Conservation (phyloP, 2,797 vertebrate genomes). For the Anguilla megastoma region DNA sequence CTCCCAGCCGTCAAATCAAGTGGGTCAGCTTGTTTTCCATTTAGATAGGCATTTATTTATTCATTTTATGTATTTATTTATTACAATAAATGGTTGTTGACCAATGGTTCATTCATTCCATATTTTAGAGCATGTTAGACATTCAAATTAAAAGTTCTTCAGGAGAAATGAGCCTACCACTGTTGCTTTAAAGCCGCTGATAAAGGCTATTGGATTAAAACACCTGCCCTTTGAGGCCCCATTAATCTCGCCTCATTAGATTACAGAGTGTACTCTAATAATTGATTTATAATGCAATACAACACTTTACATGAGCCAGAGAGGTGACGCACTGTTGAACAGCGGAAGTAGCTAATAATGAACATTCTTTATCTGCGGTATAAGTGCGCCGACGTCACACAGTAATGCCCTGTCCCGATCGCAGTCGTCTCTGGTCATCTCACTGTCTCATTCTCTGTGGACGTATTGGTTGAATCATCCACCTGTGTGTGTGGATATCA, state of each 20-base stretch:
- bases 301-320: neutral
- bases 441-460: neutral
- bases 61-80: too few relatives aligned
- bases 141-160: neutral
- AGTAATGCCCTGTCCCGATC: neutral
- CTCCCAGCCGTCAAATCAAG: neutral
- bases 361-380: neutral
- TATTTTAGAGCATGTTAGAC: neutral
- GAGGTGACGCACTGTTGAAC: neutral
- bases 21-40: neutral
- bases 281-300: slow-evolving; percentile 1
- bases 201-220: neutral
- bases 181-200: neutral
- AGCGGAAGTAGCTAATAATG: neutral
- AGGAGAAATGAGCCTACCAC: neutral
- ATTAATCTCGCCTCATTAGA: neutral
- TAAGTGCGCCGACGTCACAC: neutral
- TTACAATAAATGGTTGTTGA: neutral
- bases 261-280: neutral
- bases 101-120: neutral
- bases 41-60: too few relatives aligned
- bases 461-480: slow-evolving; percentile 1
- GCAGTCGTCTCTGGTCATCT: neutral
- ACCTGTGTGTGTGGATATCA: slow-evolving; percentile 1
- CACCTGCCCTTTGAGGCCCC: neutral